Conservation (phyloP, 1,140 invertebrate genomes). For the Bombus superbus region DNA sequence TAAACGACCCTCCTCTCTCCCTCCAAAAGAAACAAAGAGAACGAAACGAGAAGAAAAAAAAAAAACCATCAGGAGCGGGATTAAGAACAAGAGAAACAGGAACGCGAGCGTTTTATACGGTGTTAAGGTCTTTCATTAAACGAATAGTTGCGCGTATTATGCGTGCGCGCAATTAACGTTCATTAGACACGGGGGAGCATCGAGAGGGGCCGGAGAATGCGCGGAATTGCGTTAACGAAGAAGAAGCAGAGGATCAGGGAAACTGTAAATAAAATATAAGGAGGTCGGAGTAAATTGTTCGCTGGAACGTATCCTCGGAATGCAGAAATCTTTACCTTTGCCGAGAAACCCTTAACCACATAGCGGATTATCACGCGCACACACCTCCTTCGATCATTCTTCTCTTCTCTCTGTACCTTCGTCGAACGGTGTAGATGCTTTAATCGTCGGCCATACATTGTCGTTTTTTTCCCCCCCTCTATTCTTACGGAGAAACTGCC, state of each 20-base stretch:
- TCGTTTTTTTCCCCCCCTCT: neutral
- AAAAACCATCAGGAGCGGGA: neutral
- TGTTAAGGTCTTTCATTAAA: constrained; percentile 42
- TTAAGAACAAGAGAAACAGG: constrained; percentile 26
- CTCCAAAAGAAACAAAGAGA: neutral
- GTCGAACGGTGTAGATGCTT: constrained; percentile 22
- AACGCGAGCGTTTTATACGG: constrained; percentile 23
- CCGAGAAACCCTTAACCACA: constrained; percentile 24
- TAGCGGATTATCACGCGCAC: constrained; percentile 23
- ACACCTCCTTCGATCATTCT: constrained; percentile 33
- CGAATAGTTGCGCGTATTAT: constrained; percentile 39
- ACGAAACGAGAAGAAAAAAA: neutral
- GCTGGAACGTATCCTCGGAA: constrained; percentile 43
- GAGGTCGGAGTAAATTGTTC: constrained; percentile 44
- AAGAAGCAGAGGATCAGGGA: constrained; percentile 22
- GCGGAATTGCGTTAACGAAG: constrained; percentile 50
- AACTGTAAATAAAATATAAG: constrained; percentile 51
- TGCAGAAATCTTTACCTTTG: constrained; percentile 31
- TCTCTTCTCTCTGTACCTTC: neutral
- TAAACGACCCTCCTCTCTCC: neutral
- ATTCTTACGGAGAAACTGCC: neutral
- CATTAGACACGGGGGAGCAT: constrained; percentile 30
- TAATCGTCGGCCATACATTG: constrained; percentile 40
- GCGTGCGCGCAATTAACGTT: constrained; percentile 46
- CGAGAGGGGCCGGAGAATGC: constrained; percentile 15